Conservation (phyloP, 2,113 vertebrate genomes). For the Mus spicilegus region DNA sequence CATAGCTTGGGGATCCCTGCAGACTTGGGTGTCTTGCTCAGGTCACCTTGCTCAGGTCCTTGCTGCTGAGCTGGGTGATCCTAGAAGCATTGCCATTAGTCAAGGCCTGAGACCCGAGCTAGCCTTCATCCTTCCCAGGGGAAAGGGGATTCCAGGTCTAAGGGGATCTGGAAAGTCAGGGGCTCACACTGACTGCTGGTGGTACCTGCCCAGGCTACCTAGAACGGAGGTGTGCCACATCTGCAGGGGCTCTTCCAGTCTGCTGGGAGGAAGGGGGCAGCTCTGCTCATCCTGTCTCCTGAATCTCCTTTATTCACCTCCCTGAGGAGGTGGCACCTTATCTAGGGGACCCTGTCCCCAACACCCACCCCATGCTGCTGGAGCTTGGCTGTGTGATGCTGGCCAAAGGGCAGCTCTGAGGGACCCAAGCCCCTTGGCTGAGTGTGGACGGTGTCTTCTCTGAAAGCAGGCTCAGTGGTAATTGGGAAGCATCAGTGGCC, state of each 20-base stretch:
- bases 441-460: neutral
- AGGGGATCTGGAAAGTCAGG: neutral
- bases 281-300: neutral
- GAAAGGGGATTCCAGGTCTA: neutral
- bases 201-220: neutral
- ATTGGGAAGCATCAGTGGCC: neutral
- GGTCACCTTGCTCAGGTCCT: neutral
- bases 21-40: neutral
- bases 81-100: too few relatives aligned
- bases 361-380: neutral
- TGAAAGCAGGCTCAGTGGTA: neutral
- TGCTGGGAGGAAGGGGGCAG: neutral
- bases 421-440: neutral
- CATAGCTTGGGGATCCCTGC: rapidly evolving
- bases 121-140: neutral
- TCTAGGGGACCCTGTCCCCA: neutral
- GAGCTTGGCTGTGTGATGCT: neutral
- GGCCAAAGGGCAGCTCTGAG: neutral
- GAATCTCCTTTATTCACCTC: neutral
- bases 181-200: too few relatives aligned
- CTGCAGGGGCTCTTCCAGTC: neutral
- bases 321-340: too few relatives aligned
- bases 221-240: neutral
- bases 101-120: too few relatives aligned
- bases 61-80: too few relatives aligned